Percentiles rank a stretch among this genome's conserved stretches.
phyloP scores from a whole-genome alignment of 2,797 vertebrate species.

The Bufotes viridis region DNA sequence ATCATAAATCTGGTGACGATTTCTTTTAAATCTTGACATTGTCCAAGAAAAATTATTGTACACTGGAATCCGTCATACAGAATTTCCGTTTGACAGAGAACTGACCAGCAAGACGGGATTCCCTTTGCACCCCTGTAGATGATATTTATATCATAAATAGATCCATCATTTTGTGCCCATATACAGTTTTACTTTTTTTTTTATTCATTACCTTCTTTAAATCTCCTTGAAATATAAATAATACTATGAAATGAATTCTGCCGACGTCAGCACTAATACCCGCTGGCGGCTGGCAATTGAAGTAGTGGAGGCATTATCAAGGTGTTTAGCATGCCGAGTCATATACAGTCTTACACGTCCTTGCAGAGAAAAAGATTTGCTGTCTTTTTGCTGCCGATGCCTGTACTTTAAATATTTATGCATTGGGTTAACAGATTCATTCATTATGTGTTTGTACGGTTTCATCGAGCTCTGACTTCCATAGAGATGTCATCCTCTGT shows the following conservation, averaged over 20 bases:
- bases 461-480: conserved; percentile 64
- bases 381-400: conserved; percentile 65
- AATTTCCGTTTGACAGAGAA: not conserved
- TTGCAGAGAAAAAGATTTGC: conserved; percentile 65
- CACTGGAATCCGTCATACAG: not conserved
- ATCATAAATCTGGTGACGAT: no score
- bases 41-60: not conserved
- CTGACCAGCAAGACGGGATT: not conserved
- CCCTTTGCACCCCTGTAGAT: not conserved
- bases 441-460: conserved; percentile 63
- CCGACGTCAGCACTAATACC: conserved; percentile 51
- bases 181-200: not conserved
- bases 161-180: not conserved
- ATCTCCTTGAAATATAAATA: not conserved
- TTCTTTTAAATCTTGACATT: not conserved
- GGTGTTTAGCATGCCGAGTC: conserved; percentile 54
- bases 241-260: not conserved
- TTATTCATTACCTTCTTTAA: not conserved
- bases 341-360: conserved; percentile 42
- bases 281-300: conserved; percentile 11
- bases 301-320: conserved; percentile 35
- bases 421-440: conserved; percentile 63
- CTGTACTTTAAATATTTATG: conserved; percentile 70
- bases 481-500: conserved; percentile 68
- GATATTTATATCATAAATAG: not conserved